A percentile compares a stretch with the other conserved stretches of the same genome.
phyloP scores from a whole-genome alignment of 2,113 vertebrate genomes.

The Elephantulus edwardii region DNA sequence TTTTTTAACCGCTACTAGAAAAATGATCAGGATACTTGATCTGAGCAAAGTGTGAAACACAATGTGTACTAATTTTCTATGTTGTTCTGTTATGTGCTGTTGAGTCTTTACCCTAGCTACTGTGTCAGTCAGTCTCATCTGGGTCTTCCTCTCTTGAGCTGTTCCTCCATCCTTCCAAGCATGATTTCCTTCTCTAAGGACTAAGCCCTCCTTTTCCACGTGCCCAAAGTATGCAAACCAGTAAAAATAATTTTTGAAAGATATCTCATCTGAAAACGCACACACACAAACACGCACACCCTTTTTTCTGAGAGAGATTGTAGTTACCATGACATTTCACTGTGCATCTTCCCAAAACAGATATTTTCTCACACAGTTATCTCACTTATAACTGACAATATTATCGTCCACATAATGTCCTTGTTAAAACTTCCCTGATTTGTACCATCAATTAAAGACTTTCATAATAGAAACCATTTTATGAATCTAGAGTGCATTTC shows the following conservation, averaged over 20 bases:
- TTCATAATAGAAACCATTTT: constrained; percentile 10
- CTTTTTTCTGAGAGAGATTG: background rate
- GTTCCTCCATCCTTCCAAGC: no score
- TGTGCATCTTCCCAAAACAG: constrained; percentile 11
- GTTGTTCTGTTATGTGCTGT: no score
- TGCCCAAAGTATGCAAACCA: no score
- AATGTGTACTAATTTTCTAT: no score
- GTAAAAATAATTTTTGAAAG: no score
- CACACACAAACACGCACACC: background rate
- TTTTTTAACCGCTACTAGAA: background rate
- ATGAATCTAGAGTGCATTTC: background rate
- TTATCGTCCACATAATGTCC: background rate
- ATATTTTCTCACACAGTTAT: background rate
- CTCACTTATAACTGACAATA: background rate
- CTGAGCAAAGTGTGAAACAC: background rate
- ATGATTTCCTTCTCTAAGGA: no score
- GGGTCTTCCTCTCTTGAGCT: no score
- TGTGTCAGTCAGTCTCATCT: no score
- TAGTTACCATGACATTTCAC: background rate
- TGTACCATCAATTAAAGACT: constrained; percentile 22
- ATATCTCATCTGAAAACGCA: background rate
- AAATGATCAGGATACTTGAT: background rate
- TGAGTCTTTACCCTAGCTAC: no score
- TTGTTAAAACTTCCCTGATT: background rate
- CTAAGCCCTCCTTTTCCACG: no score